Evolutionary conservation across 2,888 invertebrate species (phyloP).

Genomic region (Pantelozetes paolii): DNA sequence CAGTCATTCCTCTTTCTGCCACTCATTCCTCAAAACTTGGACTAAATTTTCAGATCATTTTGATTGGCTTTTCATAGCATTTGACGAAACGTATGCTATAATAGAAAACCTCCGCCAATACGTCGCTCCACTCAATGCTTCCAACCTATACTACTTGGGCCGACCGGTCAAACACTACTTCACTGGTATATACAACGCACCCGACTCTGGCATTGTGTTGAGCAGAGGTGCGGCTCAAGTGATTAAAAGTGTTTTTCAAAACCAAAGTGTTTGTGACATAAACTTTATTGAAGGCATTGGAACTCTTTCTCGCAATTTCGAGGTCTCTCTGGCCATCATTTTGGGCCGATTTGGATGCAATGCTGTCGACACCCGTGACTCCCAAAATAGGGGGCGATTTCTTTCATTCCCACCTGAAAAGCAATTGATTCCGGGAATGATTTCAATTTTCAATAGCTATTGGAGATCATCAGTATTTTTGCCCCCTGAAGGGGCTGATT

Average conservation of each 20-base stretch:
- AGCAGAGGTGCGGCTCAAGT: conserved; percentile 46
- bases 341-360: conserved; percentile 45
- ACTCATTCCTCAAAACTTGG: conserved; percentile 46
- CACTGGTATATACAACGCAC: conserved; percentile 48
- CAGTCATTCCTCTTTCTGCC: conserved; percentile 47
- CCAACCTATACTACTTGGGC: conserved; percentile 48
- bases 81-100: conserved; percentile 48
- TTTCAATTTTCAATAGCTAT: conserved; percentile 49
- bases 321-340: conserved; percentile 47
- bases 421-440: conserved; percentile 48
- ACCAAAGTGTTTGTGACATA: conserved; percentile 11
- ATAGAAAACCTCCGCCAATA: conserved; percentile 49
- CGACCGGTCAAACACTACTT: conserved; percentile 48
- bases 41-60: conserved; percentile 44
- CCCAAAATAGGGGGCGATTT: conserved; percentile 46
- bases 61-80: conserved; percentile 48
- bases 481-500: conserved; percentile 47
- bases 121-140: conserved; percentile 47
- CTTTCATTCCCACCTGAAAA: conserved; percentile 48
- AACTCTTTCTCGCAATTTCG: conserved; percentile 45
- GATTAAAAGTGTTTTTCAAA: conserved; percentile 39
- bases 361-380: conserved; percentile 49
- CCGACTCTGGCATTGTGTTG: conserved; percentile 48
- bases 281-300: conserved; percentile 36
- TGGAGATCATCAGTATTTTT: conserved; percentile 49